These are phyloP conservation scores for Lophotriccus pileatus DNA, from an alignment of 2,797 vertebrate species.

Conservation along the genomic window DNA sequence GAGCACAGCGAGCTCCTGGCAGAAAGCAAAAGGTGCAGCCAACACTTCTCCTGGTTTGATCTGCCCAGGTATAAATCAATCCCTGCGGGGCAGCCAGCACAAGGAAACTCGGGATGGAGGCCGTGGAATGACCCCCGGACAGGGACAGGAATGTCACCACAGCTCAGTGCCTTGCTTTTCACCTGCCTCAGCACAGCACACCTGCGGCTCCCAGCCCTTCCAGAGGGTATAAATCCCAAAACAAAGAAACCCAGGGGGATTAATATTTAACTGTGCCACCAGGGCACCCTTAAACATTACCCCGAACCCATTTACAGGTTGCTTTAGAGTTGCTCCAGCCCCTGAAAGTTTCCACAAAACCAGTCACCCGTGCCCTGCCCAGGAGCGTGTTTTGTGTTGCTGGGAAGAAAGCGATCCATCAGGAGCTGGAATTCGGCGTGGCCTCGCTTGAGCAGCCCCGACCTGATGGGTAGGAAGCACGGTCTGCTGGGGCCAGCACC, in stretches of 20 bases:
- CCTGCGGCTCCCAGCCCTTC: background rate
- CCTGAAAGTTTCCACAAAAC: background rate
- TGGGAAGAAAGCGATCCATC: background rate
- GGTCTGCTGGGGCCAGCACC: constrained; percentile 25
- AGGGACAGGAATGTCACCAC: background rate
- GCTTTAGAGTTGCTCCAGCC: background rate
- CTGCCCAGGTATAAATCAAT: background rate
- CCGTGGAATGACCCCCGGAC: rapidly evolving
- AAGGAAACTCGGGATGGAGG: background rate
- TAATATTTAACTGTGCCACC: constrained; percentile 8
- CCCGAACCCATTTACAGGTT: background rate
- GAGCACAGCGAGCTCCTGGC: background rate
- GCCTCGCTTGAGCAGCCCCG: background rate
- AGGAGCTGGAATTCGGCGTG: constrained; percentile 1
- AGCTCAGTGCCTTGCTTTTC: background rate
- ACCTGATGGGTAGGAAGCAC: background rate
- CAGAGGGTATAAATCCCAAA: background rate
- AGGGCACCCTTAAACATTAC: background rate
- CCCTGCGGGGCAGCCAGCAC: background rate
- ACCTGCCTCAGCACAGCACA: background rate
- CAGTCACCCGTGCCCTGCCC: background rate
- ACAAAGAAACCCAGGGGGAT: background rate
- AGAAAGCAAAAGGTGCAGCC: background rate
- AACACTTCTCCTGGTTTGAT: background rate
- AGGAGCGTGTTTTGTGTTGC: background rate